phyloP scores from a whole-genome alignment of 2,888 invertebrate species.

The Laothoe populi region DNA sequence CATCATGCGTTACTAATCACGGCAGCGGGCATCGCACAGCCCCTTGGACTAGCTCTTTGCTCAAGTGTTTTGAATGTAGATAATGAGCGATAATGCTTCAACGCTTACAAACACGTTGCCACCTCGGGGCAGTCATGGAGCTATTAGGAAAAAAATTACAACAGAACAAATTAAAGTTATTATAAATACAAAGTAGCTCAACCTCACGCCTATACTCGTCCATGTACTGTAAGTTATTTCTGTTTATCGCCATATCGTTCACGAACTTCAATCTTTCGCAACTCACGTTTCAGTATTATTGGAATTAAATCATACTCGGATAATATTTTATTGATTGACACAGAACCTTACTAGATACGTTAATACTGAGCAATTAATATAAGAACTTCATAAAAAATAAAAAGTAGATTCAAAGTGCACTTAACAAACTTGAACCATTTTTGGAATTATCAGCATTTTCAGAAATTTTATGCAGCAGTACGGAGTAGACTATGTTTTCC shows the following conservation, averaged over 20 bases:
- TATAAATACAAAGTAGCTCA: background rate
- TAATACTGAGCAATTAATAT: too few relatives aligned
- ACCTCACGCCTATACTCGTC: too few relatives aligned
- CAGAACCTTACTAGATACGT: too few relatives aligned
- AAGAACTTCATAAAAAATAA: too few relatives aligned
- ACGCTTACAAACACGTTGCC: slow-evolving; percentile 7
- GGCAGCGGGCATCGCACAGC: slow-evolving; percentile 58
- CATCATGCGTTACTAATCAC: slow-evolving; percentile 74
- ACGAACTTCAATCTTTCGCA: too few relatives aligned
- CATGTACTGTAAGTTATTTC: too few relatives aligned
- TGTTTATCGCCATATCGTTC: too few relatives aligned
- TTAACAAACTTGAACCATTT: slow-evolving; percentile 1
- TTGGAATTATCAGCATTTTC: slow-evolving; percentile 2
- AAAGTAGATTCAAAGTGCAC: background rate
- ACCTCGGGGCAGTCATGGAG: background rate
- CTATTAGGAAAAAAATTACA: background rate
- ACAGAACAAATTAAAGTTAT: background rate
- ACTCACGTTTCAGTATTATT: too few relatives aligned
- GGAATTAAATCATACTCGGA: too few relatives aligned
- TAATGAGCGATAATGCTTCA: slow-evolving; percentile 27
- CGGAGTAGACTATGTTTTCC: background rate
- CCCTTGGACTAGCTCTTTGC: slow-evolving; percentile 39
- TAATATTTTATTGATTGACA: too few relatives aligned
- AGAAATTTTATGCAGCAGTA: background rate
- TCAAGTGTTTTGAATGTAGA: slow-evolving; percentile 36